Evolutionary conservation across 2,888 invertebrate species (phyloP).

Genomic region (Neoaliturus tenellus): DNA sequence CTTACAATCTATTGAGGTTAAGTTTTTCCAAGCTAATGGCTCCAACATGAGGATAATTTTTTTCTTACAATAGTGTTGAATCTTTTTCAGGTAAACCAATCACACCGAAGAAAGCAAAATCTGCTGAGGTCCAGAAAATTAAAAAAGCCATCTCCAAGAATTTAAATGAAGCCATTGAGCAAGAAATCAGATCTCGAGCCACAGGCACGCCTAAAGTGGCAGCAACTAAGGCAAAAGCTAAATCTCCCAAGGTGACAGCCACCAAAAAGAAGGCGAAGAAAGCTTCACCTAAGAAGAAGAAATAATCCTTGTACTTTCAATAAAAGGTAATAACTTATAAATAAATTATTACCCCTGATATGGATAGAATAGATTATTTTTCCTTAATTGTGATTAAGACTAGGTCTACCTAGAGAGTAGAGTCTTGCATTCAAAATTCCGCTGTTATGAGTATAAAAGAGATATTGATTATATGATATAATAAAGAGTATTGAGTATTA

Average conservation of each 20-base stretch:
- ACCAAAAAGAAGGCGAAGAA: constrained; percentile 31
- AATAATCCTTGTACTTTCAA: constrained; percentile 22
- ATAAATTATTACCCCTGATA: background rate
- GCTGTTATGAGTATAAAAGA: no score
- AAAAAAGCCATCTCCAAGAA: constrained; percentile 81
- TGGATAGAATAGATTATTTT: no score
- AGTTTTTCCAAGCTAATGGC: background rate
- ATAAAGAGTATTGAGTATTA: no score
- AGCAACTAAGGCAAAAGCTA: background rate
- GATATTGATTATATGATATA: no score
- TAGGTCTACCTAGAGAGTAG: no score
- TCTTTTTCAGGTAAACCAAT: constrained; percentile 78
- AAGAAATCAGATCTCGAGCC: constrained; percentile 79
- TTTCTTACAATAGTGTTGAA: background rate
- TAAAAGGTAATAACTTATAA: background rate
- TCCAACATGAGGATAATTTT: background rate
- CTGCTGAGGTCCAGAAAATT: constrained; percentile 78
- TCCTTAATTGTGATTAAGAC: no score
- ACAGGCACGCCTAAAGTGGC: constrained; percentile 61
- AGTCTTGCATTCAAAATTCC: no score
- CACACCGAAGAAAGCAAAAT: constrained; percentile 78
- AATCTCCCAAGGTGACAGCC: constrained; percentile 10
- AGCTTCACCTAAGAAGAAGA: constrained; percentile 36
- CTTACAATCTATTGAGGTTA: no score
- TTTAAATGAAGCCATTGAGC: constrained; percentile 82